Evolutionary conservation across 2,888 invertebrate species (phyloP), one percentile per base, ranked within the genome.

Genomic region (Coelinius sp.): DNA sequence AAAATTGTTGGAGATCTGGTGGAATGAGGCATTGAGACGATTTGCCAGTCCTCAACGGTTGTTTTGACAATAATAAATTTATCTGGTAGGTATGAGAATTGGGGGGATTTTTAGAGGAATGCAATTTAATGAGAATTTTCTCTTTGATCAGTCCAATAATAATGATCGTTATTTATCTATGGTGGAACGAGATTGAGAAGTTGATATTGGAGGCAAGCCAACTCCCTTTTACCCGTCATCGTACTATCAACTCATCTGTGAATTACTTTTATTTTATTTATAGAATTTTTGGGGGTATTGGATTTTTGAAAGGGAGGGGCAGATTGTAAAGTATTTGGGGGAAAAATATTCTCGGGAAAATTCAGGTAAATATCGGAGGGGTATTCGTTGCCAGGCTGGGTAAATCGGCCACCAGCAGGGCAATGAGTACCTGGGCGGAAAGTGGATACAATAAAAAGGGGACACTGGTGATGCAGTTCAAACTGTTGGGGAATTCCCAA

Each of bases 381-480:
- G 38, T 8, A 41, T 14, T 20, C 31, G n/a, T 22, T 20, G 56
- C 41, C 64, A 59, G 46, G 25, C 25, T 8, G 46, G 46, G 17
- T 79, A 73, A 81, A 80, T 79, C 64, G 66, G 76, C 81, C 81
- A 82, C 81, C 82, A 82, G 81, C 79, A 78, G 78, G 73, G 76
- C 77, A 77, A 80, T 82, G 78, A 81, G 72, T 78, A 80, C 76
- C 75, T 59, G 22, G 59, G 53, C 66, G 59, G 31, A 35, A 14
- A n/a, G 25, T 35, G 35, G 35, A 59, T 59, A 14, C 31, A 38
- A 56, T 44, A 65, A 35, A 74, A 31, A 31, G 66, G 27, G 67
- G 62, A 24, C 35, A 46, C 20, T 44, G 27, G 62, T n/a, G 46
- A 27, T 25, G n/a, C 63, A 31, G 8, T 25, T n/a, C n/a, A 41